Evolutionary conservation across 2,113 vertebrate species (phyloP).

Genomic region (Meles meles): DNA sequence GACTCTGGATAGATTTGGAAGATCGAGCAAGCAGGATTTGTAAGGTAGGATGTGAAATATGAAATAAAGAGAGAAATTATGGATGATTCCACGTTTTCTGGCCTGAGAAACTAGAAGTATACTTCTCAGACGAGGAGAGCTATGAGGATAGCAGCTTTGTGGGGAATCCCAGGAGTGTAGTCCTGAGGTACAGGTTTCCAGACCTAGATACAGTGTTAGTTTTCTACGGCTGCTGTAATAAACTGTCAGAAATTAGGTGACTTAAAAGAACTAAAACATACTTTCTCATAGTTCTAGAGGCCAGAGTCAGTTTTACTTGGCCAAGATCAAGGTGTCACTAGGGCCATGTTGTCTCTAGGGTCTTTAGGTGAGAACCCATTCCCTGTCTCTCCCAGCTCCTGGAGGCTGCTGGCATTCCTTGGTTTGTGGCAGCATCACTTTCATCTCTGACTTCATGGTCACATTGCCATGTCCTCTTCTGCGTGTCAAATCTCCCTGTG

Average conservation of each 20-base stretch:
- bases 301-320: background rate
- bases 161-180: background rate
- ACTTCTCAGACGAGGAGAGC: background rate
- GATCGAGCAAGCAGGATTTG: background rate
- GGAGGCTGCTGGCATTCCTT: background rate
- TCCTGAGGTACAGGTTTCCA: background rate
- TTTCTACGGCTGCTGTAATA: background rate
- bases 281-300: background rate
- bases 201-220: background rate
- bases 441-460: background rate
- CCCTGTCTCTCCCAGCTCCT: background rate
- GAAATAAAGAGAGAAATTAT: background rate
- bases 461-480: background rate
- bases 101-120: background rate
- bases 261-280: background rate
- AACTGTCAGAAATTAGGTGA: background rate
- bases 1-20: background rate
- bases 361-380: fast-evolving
- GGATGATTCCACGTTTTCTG: background rate
- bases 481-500: background rate
- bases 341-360: fast-evolving
- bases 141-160: background rate
- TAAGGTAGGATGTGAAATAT: background rate
- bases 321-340: background rate
- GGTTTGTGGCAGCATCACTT: background rate